Base-by-base conservation (phyloP, 2,113 vertebrate species). In the Leiothrix lutea region DNA sequence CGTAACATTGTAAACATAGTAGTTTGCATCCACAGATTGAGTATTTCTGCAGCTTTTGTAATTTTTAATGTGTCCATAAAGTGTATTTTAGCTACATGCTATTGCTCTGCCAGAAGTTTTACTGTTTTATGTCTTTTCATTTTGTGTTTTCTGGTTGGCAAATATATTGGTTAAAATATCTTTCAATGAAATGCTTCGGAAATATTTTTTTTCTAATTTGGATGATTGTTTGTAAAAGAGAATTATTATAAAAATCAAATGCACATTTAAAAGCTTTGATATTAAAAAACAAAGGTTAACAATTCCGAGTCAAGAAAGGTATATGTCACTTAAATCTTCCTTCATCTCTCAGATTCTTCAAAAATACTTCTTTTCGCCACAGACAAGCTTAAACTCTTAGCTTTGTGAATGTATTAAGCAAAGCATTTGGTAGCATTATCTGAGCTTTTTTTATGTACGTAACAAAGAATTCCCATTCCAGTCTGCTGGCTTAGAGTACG, bases 401-500 rank as follows among this genome's bases (percentile, higher is more conserved):
- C 96, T 97, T 97, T 97, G 90, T 97, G 95, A 97, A 96, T 79
- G 94, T 94, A 97, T 97, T 98, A 98, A 98, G 97, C 89, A 96
- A 96, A 98, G 97, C 97, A 96, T 98, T 98, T 98, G 98, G 97
- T 96, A 97, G 97, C 97, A 98, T 98, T 98, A 98, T 98, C 97
- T 97, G 96, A 96, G 97, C 95, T 96, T 97, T 98, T 97, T 98
- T 98, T 97, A 98, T 98, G 97, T 98, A 98, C 96, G 97, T 98
- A 98, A 98, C 98, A 98, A 98, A 98, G 98, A 98, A 98, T 98
- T 97, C 98, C 98, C 98, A 98, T 94, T 97, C 97, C 98, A 97
- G 97, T 96, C 98, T 98, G 97, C 98, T 97, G 96, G 98, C 97
- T 98, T 98, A 97, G 97, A 98, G 98, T 98, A 97, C 6, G 90